Conservation (phyloP, 2,888 invertebrate species). For the Lobophora halterata region DNA sequence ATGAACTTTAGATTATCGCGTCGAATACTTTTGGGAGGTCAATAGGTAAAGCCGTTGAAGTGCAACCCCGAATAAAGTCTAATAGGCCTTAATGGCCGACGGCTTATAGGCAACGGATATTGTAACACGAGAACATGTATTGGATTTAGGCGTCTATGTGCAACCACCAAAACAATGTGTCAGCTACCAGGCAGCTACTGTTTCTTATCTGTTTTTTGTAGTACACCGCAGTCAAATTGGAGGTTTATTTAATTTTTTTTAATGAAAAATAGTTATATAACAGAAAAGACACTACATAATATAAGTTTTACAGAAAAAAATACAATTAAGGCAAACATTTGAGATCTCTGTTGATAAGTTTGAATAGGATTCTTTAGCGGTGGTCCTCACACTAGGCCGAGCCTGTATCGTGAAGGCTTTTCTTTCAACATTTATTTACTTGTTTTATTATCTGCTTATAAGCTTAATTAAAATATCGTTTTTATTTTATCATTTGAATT, state of each 20-base stretch:
- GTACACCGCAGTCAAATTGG: constrained; percentile 1
- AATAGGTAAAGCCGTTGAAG: constrained; percentile 72
- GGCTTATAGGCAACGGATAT: constrained; percentile 66
- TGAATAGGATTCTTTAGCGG: too few species aligned
- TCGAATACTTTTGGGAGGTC: constrained; percentile 69
- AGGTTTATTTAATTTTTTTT: constrained; percentile 1
- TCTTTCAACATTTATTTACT: too few species aligned
- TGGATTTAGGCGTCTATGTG: constrained; percentile 59
- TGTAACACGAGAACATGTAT: constrained; percentile 65
- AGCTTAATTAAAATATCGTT: too few species aligned
- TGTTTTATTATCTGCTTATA: too few species aligned
- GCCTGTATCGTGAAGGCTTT: too few species aligned
- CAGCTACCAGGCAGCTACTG: constrained; percentile 34
- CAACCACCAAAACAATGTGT: constrained; percentile 44
- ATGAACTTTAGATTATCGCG: constrained; percentile 70
- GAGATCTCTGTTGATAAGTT: too few species aligned
- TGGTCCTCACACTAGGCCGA: too few species aligned
- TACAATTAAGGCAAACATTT: too few species aligned
- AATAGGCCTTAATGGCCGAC: constrained; percentile 65
- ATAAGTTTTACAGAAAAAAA: too few species aligned
- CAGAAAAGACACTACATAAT: too few species aligned
- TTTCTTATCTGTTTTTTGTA: constrained; percentile 18
- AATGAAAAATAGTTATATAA: neutral
- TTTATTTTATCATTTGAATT: too few species aligned
- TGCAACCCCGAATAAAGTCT: constrained; percentile 73